Base-by-base conservation (phyloP, 2,113 vertebrate species). In the Tauraco erythrolophus region DNA sequence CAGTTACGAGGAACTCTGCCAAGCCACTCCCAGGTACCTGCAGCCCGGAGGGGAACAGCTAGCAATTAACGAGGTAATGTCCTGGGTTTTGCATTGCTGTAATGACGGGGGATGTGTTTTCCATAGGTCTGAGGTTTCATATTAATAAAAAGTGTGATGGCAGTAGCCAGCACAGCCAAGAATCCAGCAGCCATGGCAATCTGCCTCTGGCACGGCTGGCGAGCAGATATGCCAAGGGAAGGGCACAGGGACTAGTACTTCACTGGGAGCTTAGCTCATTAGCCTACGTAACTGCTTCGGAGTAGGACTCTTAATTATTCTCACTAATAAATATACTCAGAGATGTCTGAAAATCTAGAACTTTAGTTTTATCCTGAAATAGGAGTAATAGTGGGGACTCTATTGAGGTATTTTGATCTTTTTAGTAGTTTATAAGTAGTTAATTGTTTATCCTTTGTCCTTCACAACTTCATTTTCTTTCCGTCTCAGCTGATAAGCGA, bases 11-110 rank as follows among this genome's bases (percentile, higher is more conserved):
- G 99, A 99, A 51, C 98, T 99, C 71, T 98, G 98, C 79, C 99
- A 99, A 76, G 97, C 97, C 92, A 99, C 98, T 19, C 99, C 99
- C 54, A 97, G 98, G 54, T 99, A 99, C 97, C 98, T 99, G 72
- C 99, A 99, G 97, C 98, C 99, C 0, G 99, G 99, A 92, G 99
- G 99, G 65, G 99, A 99, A 60, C 99, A 99, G 85, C 98, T 99
- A n/a, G 98, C 98, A 46, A 98, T 99, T 91, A 99, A 98, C n/a
- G 98, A 99, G 99, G 99, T 99, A 98, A 97, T 0, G 74, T 77
- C 80, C 58, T 3, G 61, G 60, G 35, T 51, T 89, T 87, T 88
- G 58, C 21, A 1, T 56, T 69, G 54, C 61, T 84, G 28, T 33
- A 53, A 25, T 0, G 11, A 23, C 1, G 14, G 31, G 23, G 8